These are phyloP conservation scores for Popillia japonica DNA, from an alignment of 1,140 invertebrate genomes.

Conservation along the genomic window DNA sequence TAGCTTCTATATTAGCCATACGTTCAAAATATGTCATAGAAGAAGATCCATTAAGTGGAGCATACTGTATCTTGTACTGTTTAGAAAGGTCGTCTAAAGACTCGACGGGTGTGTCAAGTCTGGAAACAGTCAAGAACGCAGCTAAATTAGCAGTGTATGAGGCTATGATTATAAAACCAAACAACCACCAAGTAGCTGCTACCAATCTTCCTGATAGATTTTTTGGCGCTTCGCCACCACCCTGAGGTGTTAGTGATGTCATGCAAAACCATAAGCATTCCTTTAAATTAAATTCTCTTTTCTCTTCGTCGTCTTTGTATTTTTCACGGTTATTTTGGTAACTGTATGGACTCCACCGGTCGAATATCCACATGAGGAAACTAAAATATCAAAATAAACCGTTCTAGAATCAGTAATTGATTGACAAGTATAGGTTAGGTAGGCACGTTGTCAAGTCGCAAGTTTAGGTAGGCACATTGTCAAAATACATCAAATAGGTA, in stretches of 20 bases:
- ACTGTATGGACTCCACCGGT: constrained; percentile 72
- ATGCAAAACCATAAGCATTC: constrained; percentile 80
- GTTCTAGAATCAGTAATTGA: too few species aligned
- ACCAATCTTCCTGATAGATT: constrained; percentile 72
- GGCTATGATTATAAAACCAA: constrained; percentile 77
- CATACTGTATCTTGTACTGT: constrained; percentile 75
- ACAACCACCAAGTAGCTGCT: constrained; percentile 77
- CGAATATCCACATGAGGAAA: constrained; percentile 71
- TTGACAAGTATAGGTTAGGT: too few species aligned
- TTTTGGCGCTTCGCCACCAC: constrained; percentile 77
- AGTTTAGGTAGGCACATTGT: too few species aligned
- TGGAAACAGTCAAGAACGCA: constrained; percentile 73
- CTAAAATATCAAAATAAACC: constrained; percentile 56
- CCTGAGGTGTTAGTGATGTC: constrained; percentile 75
- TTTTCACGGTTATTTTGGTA: constrained; percentile 70
- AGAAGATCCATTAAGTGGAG: constrained; percentile 69
- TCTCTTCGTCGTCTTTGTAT: constrained; percentile 69
- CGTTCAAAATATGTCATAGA: constrained; percentile 75
- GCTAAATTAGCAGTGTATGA: constrained; percentile 79
- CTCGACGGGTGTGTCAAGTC: constrained; percentile 71
- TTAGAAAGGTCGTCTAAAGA: constrained; percentile 72
- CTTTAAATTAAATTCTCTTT: constrained; percentile 72
- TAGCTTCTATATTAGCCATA: constrained; percentile 77
- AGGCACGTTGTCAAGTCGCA: too few species aligned
- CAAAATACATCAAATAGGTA: constrained; percentile 42